A percentile compares a stretch with the other conserved stretches of the same genome.
phyloP scores from a whole-genome alignment of 2,113 vertebrate genomes.

The Riparia riparia region DNA sequence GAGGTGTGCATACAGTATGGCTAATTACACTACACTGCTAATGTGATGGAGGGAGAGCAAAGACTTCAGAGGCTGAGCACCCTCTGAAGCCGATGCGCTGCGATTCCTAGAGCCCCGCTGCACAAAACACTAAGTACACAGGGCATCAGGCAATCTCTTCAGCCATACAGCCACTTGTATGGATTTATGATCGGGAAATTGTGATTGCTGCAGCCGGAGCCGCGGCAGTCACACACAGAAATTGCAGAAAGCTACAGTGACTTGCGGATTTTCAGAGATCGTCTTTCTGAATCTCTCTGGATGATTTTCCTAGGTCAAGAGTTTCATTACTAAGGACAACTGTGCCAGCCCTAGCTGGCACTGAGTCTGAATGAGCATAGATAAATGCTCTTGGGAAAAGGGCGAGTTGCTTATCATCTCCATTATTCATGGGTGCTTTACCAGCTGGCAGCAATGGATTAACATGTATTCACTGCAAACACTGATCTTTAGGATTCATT shows the following conservation, averaged over 20 bases:
- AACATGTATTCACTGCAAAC: slow-evolving; percentile 4
- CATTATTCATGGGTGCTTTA: slow-evolving; percentile 55
- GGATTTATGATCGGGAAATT: neutral
- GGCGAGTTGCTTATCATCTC: slow-evolving; percentile 44
- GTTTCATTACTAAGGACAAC: slow-evolving; percentile 35
- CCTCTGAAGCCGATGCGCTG: neutral
- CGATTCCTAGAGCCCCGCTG: neutral
- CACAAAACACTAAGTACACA: neutral
- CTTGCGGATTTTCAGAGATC: neutral
- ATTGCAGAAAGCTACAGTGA: neutral
- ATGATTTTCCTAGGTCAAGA: slow-evolving; percentile 4
- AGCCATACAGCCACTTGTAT: neutral
- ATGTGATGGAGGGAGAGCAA: neutral
- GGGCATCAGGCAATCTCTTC: neutral
- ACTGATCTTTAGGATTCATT: slow-evolving; percentile 49
- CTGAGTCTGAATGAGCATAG: slow-evolving; percentile 11
- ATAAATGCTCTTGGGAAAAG: slow-evolving; percentile 46
- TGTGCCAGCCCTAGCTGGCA: slow-evolving; percentile 42
- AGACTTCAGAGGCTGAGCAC: neutral
- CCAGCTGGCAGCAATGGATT: slow-evolving; percentile 64
- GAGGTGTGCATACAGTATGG: neutral
- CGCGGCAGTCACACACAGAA: neutral
- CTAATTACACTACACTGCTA: neutral
- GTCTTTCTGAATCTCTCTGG: neutral
- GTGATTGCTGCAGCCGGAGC: neutral